Conservation (phyloP, 2,113 vertebrate species). For the Xenopus tropicalis region DNA sequence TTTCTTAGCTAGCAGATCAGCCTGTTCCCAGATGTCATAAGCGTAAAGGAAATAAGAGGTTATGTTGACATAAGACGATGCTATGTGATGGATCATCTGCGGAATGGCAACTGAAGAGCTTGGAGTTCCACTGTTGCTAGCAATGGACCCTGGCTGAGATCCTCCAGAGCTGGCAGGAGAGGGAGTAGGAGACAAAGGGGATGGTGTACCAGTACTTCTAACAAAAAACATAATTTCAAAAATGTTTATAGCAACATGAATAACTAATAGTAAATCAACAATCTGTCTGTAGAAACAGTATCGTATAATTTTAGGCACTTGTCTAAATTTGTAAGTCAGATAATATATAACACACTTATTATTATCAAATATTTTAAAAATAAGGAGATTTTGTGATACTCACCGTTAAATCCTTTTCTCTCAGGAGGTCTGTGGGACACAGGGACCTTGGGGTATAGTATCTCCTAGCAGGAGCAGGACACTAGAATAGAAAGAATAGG, state of each 20-base stretch:
- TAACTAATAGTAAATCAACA: too few species aligned
- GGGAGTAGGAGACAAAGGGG: constrained; percentile 68
- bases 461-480: too few species aligned
- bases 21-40: constrained; percentile 86
- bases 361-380: too few species aligned
- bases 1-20: constrained; percentile 70
- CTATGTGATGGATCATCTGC: constrained; percentile 73
- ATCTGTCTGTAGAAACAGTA: too few species aligned
- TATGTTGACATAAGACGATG: constrained; percentile 82
- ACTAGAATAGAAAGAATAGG: too few species aligned
- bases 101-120: constrained; percentile 66
- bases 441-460: too few species aligned
- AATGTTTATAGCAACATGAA: background rate
- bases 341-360: too few species aligned
- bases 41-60: constrained; percentile 81
- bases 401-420: too few species aligned
- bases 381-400: too few species aligned
- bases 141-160: constrained; percentile 61
- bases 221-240: constrained; percentile 16
- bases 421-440: too few species aligned
- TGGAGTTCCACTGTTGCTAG: constrained; percentile 48
- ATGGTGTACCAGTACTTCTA: constrained; percentile 73
- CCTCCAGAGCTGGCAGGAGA: constrained; percentile 70
- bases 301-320: too few species aligned
- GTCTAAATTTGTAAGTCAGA: too few species aligned